A percentile compares a stretch with the other conserved stretches of the same genome.
Conservation (phyloP, 2,888 invertebrate genomes). For the Nemurella pictetii region DNA sequence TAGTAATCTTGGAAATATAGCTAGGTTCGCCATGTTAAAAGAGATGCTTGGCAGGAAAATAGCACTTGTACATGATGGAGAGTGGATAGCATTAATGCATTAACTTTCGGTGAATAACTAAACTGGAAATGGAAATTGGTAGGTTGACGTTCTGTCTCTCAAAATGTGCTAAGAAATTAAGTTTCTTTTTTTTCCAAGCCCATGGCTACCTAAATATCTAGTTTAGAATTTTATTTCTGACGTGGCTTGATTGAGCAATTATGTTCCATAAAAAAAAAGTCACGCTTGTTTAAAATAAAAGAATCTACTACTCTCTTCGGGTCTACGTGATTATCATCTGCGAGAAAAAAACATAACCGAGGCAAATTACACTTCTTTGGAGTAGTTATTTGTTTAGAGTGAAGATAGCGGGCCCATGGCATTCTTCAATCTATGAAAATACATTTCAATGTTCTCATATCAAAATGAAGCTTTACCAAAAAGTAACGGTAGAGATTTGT, state of each 20-base stretch:
- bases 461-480: background rate
- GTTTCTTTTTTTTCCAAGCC: background rate
- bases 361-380: background rate
- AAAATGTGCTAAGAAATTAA: background rate
- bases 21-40: too few relatives aligned
- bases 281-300: background rate
- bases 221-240: background rate
- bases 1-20: too few relatives aligned
- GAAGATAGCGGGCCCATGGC: background rate
- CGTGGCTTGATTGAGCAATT: slow-evolving; percentile 4
- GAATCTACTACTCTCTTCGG: background rate
- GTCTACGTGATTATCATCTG: background rate
- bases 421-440: background rate
- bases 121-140: background rate
- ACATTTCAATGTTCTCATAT: background rate
- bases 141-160: background rate
- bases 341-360: background rate
- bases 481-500: background rate
- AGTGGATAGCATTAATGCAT: background rate
- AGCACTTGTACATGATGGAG: too few relatives aligned
- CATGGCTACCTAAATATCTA: background rate
- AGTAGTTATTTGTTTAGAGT: background rate
- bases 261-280: background rate
- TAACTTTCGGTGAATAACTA: background rate
- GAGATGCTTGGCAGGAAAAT: too few relatives aligned